These are phyloP conservation scores for Glyphotaelius pellucidus DNA, from an alignment of 2,888 invertebrate genomes.

Conservation along the genomic window DNA sequence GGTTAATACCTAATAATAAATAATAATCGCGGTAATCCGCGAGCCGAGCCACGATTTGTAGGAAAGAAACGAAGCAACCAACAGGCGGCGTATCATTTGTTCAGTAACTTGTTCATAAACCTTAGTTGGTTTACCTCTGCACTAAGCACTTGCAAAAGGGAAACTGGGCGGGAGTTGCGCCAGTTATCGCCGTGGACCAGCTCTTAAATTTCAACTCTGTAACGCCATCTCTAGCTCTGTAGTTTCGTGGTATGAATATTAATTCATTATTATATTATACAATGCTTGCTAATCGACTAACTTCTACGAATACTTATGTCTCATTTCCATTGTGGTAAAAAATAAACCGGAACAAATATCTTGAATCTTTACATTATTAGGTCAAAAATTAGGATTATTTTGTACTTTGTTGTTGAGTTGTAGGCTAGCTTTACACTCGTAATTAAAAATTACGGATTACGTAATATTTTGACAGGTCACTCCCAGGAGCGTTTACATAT, in stretches of 20 bases:
- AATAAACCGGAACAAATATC: neutral
- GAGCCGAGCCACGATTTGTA: too few species aligned
- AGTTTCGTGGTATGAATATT: neutral
- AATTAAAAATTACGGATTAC: too few species aligned
- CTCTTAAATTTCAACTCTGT: neutral
- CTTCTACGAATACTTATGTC: neutral
- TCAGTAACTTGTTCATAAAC: neutral
- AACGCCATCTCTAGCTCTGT: neutral
- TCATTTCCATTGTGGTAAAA: neutral
- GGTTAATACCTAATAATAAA: too few species aligned
- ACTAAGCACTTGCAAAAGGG: neutral
- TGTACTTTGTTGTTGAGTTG: too few species aligned
- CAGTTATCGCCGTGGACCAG: neutral
- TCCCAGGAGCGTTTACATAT: too few species aligned
- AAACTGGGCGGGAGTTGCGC: neutral
- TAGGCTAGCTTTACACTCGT: too few species aligned
- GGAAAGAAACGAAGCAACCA: too few species aligned
- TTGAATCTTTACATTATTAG: too few species aligned
- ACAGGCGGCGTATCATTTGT: too few species aligned
- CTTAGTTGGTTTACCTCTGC: neutral
- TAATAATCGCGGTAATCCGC: too few species aligned
- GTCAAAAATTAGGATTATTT: too few species aligned
- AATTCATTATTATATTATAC: neutral
- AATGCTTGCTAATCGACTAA: neutral
- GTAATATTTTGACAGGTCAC: too few species aligned